A percentile compares a stretch with the other conserved stretches of the same genome.
Conservation (phyloP, 2,888 invertebrate species). For the Balanococcus diminutus region DNA sequence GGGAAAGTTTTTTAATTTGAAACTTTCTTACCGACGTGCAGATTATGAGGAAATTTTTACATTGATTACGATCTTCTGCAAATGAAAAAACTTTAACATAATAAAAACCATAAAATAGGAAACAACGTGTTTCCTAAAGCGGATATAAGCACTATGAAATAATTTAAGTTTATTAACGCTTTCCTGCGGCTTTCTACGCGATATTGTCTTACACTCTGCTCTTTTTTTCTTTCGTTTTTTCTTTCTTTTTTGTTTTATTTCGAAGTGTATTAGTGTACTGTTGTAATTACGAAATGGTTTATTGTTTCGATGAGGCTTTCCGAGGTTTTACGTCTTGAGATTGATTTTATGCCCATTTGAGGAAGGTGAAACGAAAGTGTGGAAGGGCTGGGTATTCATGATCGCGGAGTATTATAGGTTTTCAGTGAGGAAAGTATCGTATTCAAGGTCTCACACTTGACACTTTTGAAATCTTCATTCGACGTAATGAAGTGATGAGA, state of each 20-base stretch:
- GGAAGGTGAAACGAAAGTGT: no score
- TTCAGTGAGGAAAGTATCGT: no score
- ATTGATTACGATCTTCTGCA: conserved; percentile 26
- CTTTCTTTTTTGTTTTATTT: no score
- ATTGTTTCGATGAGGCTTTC: background rate
- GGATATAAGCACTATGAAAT: conserved; percentile 30
- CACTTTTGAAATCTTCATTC: no score
- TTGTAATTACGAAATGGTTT: background rate
- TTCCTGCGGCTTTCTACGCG: conserved; percentile 6
- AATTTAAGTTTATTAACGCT: conserved; percentile 35
- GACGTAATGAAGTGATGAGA: no score
- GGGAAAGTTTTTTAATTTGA: conserved; percentile 30
- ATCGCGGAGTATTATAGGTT: no score
- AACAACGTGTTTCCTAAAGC: background rate
- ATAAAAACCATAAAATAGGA: conserved; percentile 23
- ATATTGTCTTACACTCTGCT: background rate
- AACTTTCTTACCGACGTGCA: conserved; percentile 31
- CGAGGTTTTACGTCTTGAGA: no score
- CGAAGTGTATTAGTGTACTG: no score
- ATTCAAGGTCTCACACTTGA: no score
- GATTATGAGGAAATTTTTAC: conserved; percentile 32
- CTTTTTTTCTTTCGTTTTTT: background rate
- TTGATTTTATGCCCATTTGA: no score
- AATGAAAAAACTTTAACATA: conserved; percentile 13
- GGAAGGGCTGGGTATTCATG: no score